These are phyloP conservation scores for Aptenodytes patagonicus DNA, from an alignment of 2,113 vertebrate genomes.

Conservation along the genomic window DNA sequence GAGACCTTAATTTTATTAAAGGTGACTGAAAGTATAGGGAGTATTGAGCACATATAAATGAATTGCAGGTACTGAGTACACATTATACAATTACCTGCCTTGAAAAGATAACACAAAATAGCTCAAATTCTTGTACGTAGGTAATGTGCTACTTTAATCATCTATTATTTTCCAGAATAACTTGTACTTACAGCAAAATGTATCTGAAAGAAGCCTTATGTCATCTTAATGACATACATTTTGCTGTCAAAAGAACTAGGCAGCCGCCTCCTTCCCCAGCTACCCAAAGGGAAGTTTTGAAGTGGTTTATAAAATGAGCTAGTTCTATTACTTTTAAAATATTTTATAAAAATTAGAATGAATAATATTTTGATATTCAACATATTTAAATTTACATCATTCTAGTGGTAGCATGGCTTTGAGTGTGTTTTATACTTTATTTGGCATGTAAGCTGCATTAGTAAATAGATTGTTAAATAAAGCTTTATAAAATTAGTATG, in stretches of 20 bases:
- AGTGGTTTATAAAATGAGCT: background rate
- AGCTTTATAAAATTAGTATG: background rate
- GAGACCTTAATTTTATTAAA: background rate
- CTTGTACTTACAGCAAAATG: background rate
- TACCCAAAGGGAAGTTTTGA: background rate
- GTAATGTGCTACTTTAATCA: background rate
- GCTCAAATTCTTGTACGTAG: background rate
- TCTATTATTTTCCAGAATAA: background rate
- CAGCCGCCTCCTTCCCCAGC: background rate
- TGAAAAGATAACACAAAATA: background rate
- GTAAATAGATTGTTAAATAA: background rate
- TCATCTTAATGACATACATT: background rate
- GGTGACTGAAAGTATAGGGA: rapidly evolving
- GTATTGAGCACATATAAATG: background rate
- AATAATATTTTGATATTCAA: background rate
- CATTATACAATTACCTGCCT: background rate
- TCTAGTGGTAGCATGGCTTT: background rate
- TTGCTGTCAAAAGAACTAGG: background rate
- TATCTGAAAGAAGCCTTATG: background rate
- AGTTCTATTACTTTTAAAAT: background rate
- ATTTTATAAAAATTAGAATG: background rate
- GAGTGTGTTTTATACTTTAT: background rate
- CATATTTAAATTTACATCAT: background rate
- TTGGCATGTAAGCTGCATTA: background rate
- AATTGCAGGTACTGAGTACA: background rate